Conservation (phyloP, 2,113 vertebrate genomes). For the Etia nguti region DNA sequence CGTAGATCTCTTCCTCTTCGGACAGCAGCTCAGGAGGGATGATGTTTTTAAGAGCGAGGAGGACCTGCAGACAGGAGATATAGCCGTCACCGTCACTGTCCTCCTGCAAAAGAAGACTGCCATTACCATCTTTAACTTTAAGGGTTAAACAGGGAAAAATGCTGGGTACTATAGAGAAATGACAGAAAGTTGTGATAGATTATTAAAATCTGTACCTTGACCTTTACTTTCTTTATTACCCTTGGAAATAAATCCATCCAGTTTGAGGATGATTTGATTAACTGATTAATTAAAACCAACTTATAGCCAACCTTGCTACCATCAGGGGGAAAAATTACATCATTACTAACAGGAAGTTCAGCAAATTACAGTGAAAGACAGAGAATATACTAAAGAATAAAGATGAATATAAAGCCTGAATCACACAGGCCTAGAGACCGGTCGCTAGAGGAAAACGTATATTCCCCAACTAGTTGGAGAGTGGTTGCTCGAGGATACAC, state of each 20-base stretch:
- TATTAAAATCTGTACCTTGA: background rate
- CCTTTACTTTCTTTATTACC: background rate
- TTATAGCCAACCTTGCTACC: background rate
- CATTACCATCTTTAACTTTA: background rate
- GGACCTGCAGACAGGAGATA: constrained; percentile 72
- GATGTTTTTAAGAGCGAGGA: constrained; percentile 71
- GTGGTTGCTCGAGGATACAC: background rate
- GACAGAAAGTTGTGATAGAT: background rate
- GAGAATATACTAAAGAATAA: background rate
- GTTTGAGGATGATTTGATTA: background rate
- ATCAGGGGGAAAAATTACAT: background rate
- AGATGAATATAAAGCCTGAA: constrained; percentile 13
- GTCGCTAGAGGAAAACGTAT: background rate
- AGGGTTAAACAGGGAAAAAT: background rate
- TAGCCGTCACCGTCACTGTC: constrained; percentile 69
- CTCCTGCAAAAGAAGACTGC: constrained; percentile 47
- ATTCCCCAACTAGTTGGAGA: background rate
- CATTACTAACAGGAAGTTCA: background rate
- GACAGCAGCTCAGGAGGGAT: constrained; percentile 64
- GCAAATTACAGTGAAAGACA: background rate
- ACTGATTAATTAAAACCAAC: background rate
- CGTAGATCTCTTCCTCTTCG: constrained; percentile 77
- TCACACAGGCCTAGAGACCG: background rate
- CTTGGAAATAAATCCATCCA: background rate
- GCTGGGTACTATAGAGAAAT: background rate